Conservation (phyloP, 2,797 vertebrate species). For the Coreius guichenoti region DNA sequence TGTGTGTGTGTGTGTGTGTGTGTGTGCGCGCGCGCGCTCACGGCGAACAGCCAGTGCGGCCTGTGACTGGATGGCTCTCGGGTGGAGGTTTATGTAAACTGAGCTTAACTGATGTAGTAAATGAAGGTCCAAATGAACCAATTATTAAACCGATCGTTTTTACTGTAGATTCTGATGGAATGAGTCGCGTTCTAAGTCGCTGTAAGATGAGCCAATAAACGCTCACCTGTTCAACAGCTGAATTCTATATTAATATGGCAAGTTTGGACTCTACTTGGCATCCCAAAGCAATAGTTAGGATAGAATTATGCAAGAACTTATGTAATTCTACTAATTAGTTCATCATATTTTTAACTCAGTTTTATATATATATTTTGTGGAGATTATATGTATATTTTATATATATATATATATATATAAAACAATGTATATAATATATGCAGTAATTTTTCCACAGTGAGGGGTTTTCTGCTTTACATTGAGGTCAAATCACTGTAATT, state of each 20-base stretch:
- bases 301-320: not conserved
- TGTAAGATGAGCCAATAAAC: not conserved
- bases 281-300: not conserved
- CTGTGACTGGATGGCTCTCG: not conserved
- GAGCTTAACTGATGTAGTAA: not conserved
- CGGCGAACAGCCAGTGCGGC: not conserved
- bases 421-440: not conserved
- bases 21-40: not conserved
- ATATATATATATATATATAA: no score
- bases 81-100: slow-evolving; percentile 5
- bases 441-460: not conserved
- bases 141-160: not conserved
- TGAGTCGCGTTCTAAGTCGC: no score
- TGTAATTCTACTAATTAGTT: no score
- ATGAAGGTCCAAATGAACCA: not conserved
- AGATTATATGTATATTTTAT: no score
- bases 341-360: no score
- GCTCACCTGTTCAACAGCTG: not conserved
- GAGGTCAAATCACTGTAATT: not conserved
- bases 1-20: not conserved
- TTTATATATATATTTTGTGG: no score
- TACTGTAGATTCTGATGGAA: not conserved
- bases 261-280: not conserved
- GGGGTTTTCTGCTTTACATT: not conserved
- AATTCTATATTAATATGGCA: not conserved